A percentile compares a stretch with the other conserved stretches of the same genome.
Evolutionary conservation across 2,797 vertebrate species (phyloP).

Genomic region (Potorous gilbertii): DNA sequence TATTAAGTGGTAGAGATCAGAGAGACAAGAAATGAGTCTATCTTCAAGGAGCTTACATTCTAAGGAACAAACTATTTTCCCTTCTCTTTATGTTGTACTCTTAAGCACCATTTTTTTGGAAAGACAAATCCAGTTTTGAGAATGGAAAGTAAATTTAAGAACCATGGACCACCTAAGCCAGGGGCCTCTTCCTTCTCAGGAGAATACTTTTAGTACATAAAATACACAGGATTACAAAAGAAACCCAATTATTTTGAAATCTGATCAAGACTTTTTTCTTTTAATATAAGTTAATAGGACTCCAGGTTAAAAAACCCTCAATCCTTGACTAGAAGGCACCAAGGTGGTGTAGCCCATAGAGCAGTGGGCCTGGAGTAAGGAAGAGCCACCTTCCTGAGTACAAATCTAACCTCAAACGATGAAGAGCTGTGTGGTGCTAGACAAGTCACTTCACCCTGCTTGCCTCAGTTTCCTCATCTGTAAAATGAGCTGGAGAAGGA

Average conservation of each 20-base stretch:
- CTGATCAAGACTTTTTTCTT: too few species aligned
- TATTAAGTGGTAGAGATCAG: too few species aligned
- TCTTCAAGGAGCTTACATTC: not conserved
- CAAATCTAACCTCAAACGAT: not conserved
- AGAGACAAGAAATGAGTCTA: not conserved
- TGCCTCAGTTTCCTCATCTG: not conserved
- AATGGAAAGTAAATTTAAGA: not conserved
- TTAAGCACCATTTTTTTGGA: not conserved
- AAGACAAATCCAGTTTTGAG: not conserved
- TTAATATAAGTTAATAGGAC: not conserved
- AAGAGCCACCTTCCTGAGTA: not conserved
- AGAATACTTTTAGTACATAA: not conserved
- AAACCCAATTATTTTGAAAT: not conserved
- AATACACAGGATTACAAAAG: not conserved
- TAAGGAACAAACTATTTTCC: not conserved
- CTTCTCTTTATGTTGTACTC: not conserved
- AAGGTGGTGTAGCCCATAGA: not conserved
- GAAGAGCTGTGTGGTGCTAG: not conserved
- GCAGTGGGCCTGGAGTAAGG: not conserved
- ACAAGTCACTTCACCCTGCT: too few species aligned
- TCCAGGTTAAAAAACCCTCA: not conserved
- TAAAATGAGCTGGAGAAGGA: not conserved
- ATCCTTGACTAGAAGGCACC: not conserved
- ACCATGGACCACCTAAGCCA: not conserved
- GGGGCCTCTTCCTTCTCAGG: not conserved